Base-by-base conservation (phyloP, 1,140 invertebrate species). In the Macrobrachium nipponense region DNA sequence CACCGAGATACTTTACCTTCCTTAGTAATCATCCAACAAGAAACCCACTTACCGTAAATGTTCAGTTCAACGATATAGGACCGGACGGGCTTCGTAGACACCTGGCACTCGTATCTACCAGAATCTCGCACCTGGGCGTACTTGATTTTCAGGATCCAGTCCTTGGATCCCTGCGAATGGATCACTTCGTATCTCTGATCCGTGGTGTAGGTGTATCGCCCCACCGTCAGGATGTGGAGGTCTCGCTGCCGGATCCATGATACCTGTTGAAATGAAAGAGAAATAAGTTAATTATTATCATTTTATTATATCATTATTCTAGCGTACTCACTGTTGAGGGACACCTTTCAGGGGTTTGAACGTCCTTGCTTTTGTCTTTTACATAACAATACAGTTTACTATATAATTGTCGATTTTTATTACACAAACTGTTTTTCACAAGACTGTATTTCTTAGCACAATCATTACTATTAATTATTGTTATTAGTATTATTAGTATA, bases 71-170 rank as follows among this genome's bases (percentile, higher is more conserved):
- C 27, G 17, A 36, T 5, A 15, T 23, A 73, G 15, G 70, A 18
- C 5, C n/a, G n/a, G 17, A 73, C 44, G 70, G 70, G 70, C 15
- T 73, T 73, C 15, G 70, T 73, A 7, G 70, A 23, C 44, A 73
- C 27, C 27, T 73, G 70, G 44, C 70, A 73, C 44, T 73, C 70
- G 27, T 73, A 73, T 23, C 8, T 20, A 43, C 70, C 70, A 7
- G 18, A 36, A 43, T 73, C 70, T 36, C 70, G 18, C 10, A 73
- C 23, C n/a, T 20, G n/a, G n/a, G 27, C n/a, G n/a, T n/a, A 20
- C 70, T 73, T 73, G 70, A 73, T 73, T 43, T 36, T 20, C 70
- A 73, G 27, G 17, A 43, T 73, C 70, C 70, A 73, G 23, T 73
- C 70, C 15, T n/a, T 23, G 70, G n/a, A 36, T 23, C 70, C 27